Percentiles rank a stretch among this genome's conserved stretches.
Evolutionary conservation across 2,797 vertebrate species (phyloP).

Genomic region (Melopsittacus undulatus): DNA sequence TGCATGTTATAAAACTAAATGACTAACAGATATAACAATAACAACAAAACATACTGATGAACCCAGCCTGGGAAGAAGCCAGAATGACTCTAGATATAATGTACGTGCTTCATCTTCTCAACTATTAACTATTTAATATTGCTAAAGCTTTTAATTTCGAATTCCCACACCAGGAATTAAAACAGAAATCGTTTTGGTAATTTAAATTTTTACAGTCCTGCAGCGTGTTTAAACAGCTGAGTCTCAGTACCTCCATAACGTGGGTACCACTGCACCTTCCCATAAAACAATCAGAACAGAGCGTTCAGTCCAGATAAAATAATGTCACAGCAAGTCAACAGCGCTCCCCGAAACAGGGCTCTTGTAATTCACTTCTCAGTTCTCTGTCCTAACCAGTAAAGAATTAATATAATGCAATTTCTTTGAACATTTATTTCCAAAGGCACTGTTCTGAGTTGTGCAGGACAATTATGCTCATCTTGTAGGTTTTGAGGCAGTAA

Average conservation of each 20-base stretch:
- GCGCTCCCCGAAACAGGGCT: background rate
- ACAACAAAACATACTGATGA: background rate
- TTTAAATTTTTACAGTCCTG: background rate
- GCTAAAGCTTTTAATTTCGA: background rate
- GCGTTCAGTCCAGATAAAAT: background rate
- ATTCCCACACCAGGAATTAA: background rate
- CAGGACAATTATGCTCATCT: background rate
- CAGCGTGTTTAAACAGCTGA: background rate
- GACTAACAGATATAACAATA: background rate
- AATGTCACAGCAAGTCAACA: background rate
- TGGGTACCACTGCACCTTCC: background rate
- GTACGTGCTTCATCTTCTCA: background rate
- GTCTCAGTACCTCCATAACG: background rate
- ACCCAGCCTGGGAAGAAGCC: background rate
- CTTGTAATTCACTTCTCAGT: background rate
- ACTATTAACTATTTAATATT: background rate
- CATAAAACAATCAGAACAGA: background rate
- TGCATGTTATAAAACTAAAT: background rate
- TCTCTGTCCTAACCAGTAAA: background rate
- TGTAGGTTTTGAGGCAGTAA: background rate
- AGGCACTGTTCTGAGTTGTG: background rate
- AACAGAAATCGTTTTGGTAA: background rate
- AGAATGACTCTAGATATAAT: background rate
- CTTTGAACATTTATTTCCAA: background rate
- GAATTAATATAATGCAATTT: background rate